Evolutionary conservation across 2,888 invertebrate species (phyloP).

Genomic region (Luperina nickerlii): DNA sequence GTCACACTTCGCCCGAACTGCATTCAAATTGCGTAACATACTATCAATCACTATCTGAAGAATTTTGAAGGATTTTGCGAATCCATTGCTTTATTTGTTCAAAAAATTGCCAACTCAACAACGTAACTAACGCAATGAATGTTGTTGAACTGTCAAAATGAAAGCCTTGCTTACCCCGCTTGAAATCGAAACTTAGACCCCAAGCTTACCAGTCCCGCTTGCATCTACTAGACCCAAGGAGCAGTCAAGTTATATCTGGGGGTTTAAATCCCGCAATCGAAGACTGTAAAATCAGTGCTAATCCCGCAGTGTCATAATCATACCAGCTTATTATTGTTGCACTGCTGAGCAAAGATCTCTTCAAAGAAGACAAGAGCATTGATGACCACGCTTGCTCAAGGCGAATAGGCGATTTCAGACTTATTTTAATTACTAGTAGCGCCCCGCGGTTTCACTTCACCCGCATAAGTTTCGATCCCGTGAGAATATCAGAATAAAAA

Average conservation of each 20-base stretch:
- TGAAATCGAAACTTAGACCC: neutral
- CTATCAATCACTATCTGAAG: too few species aligned
- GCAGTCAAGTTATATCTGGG: neutral
- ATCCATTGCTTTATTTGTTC: too few species aligned
- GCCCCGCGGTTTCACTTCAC: too few species aligned
- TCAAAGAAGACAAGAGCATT: neutral
- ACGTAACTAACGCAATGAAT: too few species aligned
- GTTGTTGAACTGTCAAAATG: too few species aligned
- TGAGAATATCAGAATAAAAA: too few species aligned
- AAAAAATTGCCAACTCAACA: too few species aligned
- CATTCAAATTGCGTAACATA: too few species aligned
- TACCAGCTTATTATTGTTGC: neutral
- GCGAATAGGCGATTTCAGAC: neutral
- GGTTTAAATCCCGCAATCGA: neutral
- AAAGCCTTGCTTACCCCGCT: too few species aligned
- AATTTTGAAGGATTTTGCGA: too few species aligned
- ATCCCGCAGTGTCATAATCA: neutral
- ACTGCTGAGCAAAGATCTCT: neutral
- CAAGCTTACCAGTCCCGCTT: neutral
- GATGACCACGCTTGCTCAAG: neutral
- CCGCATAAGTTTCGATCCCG: too few species aligned
- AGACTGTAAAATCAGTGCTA: neutral
- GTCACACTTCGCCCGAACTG: neutral
- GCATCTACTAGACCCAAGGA: neutral
- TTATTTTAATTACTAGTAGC: too few species aligned